Evolutionary conservation across 2,888 invertebrate species (phyloP), one percentile per base, ranked within the genome.

Genomic region (Rotaria macrura): DNA sequence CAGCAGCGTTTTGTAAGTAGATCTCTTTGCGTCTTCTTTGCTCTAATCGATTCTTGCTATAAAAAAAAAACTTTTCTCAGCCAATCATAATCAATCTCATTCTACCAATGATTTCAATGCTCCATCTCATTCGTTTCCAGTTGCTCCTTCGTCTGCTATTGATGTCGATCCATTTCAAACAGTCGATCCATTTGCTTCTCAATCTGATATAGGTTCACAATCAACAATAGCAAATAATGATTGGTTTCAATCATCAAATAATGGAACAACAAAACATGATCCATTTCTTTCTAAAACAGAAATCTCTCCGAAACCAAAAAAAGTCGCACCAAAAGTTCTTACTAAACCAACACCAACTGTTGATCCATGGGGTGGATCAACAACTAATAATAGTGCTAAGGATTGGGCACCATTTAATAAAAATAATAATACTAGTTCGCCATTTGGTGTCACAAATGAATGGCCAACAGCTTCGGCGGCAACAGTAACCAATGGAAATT

Each of bases 161-260:
- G 43, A 79, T 10, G n/a, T 43, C n/a, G 74, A 79, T 79, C 74
- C 74, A 79, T 79, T 79, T 79, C 74, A 43, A 79, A 79, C 74
- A 40, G 74, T 79, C 10, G 74, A 79, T 79, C 74, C 74, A 79
- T 79, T 79, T 79, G 23, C 74, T 43, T 79, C 74, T 43, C 23
- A 79, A 25, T 25, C 74, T 79, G 43, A 43, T 79, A 29, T 65
- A 65, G 65, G 43, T 12, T 43, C 74, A 12, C 5, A 9, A 47
- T 12, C 47, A 47, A 47, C 47, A 43, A 43, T 38, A 25, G n/a
- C 40, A 25, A 43, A 79, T 43, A 43, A 9, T 12, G 74, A 38
- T 43, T 79, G 74, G 74, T 79, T 79, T 79, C 43, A 23, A 79
- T 25, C 38, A 79, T 7, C 74, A 79, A 23, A 6, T 79, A 17